phyloP scores from a whole-genome alignment of 64 coral and sea anemone species.

The Acropora yongei region DNA sequence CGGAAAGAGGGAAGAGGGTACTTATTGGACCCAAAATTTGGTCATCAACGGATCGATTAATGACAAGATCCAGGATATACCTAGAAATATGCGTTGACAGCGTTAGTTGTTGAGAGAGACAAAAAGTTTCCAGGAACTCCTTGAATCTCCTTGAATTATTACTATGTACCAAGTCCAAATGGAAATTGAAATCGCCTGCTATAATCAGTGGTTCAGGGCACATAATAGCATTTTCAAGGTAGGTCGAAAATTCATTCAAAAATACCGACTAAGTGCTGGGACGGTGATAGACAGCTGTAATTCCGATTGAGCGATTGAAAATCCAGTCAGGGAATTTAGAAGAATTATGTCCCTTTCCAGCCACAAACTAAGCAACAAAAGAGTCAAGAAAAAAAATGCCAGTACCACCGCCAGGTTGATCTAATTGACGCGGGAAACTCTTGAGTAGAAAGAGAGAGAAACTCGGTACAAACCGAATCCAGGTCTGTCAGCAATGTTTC shows the following conservation, averaged over 20 bases:
- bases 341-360: neutral
- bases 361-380: neutral
- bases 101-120: neutral
- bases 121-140: neutral
- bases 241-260: too few relatives aligned
- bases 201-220: neutral
- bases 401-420: neutral
- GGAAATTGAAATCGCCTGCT: neutral
- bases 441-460: neutral
- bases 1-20: neutral
- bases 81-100: neutral
- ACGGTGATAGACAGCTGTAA: neutral
- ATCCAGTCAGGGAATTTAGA: neutral
- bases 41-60: neutral
- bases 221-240: neutral
- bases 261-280: neutral
- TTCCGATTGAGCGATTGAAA: neutral
- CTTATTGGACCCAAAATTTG: neutral
- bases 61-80: neutral
- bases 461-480: neutral
- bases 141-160: neutral
- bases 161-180: neutral
- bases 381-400: neutral
- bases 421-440: neutral
- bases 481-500: neutral